Conservation (phyloP, 2,797 vertebrate genomes). For the Microchirus variegatus region DNA sequence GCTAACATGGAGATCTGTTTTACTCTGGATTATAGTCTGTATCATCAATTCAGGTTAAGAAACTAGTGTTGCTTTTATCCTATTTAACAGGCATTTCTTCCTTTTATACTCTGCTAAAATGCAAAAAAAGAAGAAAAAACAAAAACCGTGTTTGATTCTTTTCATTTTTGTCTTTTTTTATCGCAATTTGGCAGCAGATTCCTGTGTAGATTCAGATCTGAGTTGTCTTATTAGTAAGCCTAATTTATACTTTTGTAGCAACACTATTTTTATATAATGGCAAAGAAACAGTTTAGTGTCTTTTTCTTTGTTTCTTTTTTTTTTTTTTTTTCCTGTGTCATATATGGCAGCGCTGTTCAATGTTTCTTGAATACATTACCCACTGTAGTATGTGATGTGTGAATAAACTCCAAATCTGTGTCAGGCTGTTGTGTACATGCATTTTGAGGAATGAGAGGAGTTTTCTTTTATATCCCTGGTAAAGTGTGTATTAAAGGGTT, state of each 20-base stretch:
- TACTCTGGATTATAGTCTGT: conserved; percentile 66
- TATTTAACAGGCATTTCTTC: conserved; percentile 76
- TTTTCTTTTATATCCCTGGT: neutral
- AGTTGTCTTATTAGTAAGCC: conserved; percentile 97
- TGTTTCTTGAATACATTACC: conserved; percentile 95
- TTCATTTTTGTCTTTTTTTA: conserved; percentile 77
- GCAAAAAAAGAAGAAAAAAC: conserved; percentile 63
- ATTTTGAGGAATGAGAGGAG: neutral
- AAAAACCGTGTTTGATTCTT: conserved; percentile 69
- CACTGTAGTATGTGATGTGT: conserved; percentile 97
- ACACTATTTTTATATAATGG: conserved; percentile 99
- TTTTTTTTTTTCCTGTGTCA: conserved; percentile 74
- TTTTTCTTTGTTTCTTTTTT: conserved; percentile 69
- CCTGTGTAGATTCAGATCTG: conserved; percentile 89
- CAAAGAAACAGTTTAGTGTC: conserved; percentile 86
- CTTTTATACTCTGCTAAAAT: conserved; percentile 79
- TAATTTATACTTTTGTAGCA: conserved; percentile 99
- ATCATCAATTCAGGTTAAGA: conserved; percentile 78
- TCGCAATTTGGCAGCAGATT: conserved; percentile 95
- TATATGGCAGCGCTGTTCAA: conserved; percentile 87
- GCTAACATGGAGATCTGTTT: conserved; percentile 70
- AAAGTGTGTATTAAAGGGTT: neutral
- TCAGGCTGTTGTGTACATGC: conserved; percentile 31
- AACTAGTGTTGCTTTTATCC: conserved; percentile 76
- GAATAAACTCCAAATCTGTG: conserved; percentile 87